Evolutionary conservation across 2,113 vertebrate genomes (phyloP), one percentile per base, ranked within the genome.

Genomic region (Melanocharis versteri): DNA sequence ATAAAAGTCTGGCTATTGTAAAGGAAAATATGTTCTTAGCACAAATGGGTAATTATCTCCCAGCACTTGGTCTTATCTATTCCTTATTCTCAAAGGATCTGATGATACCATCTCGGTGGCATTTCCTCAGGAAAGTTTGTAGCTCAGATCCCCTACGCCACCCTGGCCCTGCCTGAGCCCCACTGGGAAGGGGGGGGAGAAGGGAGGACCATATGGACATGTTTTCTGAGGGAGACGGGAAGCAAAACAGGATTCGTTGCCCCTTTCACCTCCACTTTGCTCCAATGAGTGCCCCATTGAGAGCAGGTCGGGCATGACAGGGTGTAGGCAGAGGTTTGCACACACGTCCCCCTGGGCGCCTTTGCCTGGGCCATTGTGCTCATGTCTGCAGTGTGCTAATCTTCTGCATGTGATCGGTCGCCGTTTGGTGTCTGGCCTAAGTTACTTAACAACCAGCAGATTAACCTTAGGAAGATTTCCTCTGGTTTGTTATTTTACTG

Each of bases 81-180:
- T 93, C 80, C 86, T 20, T 73, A 1, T 90, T 91, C 53, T 93
- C 87, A 87, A 90, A 93, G 89, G 83, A 82, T 92, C 50, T 86
- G 78, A 91, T 98, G 97, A 98, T 97, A 97, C 92, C 87, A 97
- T 96, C 95, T 96, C 54, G 42, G 70, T 97, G 98, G 97, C 95
- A 98, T 98, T 98, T 98, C 98, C 98, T 98, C 90, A 91, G 93
- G 96, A 97, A 97, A 64, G 76, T 80, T 78, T 64, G 94, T 82
- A 89, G 80, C 86, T 95, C 69, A 68, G 37, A 68, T 97, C 93
- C 87, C 68, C 5, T n/a, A 64, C 68, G 4, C 92, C 96, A 92
- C 94, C 95, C 94, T 70, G 70, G 48, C 35, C 86, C 84, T 94
- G 76, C 89, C 64, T 0, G 1, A 6, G 50, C 60, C 22, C 60